Conservation (phyloP, 2,113 vertebrate genomes). For the Coptodon bakossiorum region DNA sequence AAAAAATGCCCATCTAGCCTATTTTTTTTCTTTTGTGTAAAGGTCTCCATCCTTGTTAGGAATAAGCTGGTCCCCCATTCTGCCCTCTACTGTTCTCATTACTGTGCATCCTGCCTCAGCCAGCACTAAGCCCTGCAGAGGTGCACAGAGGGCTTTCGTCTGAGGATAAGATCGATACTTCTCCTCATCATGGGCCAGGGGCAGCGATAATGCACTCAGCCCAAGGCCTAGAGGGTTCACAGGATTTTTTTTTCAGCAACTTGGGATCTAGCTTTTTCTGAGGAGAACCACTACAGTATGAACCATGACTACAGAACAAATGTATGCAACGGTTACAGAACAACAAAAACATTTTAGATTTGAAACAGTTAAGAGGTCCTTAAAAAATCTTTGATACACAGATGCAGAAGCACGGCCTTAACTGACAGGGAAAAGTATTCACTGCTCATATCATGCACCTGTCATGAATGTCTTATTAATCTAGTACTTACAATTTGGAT, state of each 20-base stretch:
- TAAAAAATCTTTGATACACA: not conserved
- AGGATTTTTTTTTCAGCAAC: not conserved
- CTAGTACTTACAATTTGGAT: not conserved
- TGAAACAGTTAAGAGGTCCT: not conserved
- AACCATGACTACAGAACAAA: not conserved
- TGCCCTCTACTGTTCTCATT: slow-evolving; percentile 50
- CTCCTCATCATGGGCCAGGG: slow-evolving; percentile 52
- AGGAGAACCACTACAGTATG: not conserved
- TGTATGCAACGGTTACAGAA: not conserved
- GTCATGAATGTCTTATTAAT: not conserved
- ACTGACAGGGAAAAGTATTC: not conserved
- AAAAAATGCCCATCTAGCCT: not conserved
- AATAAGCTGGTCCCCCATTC: slow-evolving; percentile 11
- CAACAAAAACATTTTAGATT: not conserved
- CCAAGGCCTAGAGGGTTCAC: slow-evolving; percentile 12
- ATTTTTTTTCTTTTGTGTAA: slow-evolving; percentile 27
- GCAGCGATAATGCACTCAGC: slow-evolving; percentile 54
- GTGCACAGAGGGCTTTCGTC: slow-evolving; percentile 49
- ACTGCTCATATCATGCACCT: not conserved
- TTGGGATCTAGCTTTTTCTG: not conserved
- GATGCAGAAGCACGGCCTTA: not conserved
- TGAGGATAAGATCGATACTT: slow-evolving; percentile 55
- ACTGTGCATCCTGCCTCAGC: slow-evolving; percentile 39
- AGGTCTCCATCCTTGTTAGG: slow-evolving; percentile 49
- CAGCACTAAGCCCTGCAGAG: slow-evolving; percentile 42